phyloP scores from a whole-genome alignment of 2,113 vertebrate genomes.

The Saguinus imperator region DNA sequence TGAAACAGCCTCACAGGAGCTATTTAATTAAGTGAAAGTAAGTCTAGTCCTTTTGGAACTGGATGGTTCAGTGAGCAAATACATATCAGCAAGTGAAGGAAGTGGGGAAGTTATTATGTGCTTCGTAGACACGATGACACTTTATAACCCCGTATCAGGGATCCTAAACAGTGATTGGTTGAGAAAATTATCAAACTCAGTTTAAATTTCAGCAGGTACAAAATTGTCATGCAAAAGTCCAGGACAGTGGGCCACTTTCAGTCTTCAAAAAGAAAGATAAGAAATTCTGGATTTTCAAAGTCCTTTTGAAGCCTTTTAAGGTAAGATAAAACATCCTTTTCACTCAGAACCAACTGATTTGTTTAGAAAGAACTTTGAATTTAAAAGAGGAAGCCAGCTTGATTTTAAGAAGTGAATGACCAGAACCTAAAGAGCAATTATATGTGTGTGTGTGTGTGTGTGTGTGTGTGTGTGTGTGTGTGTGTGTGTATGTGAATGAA shows the following conservation, averaged over 20 bases:
- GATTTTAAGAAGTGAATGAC: constrained; percentile 17
- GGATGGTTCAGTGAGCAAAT: constrained; percentile 64
- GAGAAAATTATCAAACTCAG: constrained; percentile 71
- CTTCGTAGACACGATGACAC: constrained; percentile 49
- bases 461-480: too few relatives aligned
- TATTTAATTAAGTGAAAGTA: constrained; percentile 81
- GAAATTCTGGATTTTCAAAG: constrained; percentile 69
- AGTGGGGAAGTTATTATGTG: constrained; percentile 74
- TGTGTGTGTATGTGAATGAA: neutral
- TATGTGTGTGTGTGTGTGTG: too few relatives aligned
- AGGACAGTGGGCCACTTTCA: constrained; percentile 38
- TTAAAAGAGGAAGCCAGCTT: constrained; percentile 1
- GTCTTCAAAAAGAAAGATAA: constrained; percentile 68
- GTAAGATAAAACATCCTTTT: constrained; percentile 67
- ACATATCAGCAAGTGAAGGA: constrained; percentile 54
- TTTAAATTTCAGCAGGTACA: constrained; percentile 79
- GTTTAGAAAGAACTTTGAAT: constrained; percentile 28
- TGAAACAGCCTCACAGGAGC: constrained; percentile 63
- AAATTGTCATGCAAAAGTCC: constrained; percentile 68
- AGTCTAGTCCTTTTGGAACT: constrained; percentile 75
- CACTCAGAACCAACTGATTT: neutral
- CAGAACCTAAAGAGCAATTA: too few relatives aligned
- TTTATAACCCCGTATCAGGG: constrained; percentile 64
- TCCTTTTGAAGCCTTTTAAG: constrained; percentile 66
- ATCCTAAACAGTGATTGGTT: constrained; percentile 78